phyloP scores from a whole-genome alignment of 2,888 invertebrate genomes.

The Podotricha telesiphe region DNA sequence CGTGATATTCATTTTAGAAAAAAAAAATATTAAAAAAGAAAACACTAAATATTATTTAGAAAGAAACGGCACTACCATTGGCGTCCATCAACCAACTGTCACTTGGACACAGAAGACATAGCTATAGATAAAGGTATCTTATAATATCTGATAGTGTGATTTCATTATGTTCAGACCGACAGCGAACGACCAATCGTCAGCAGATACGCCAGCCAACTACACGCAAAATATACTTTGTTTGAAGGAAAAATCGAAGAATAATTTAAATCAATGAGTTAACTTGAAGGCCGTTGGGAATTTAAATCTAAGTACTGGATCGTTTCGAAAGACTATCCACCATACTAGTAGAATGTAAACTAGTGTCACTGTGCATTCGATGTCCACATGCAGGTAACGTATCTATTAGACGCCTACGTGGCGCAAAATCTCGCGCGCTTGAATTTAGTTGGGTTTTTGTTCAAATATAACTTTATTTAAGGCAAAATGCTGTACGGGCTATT shows the following conservation, averaged over 20 bases:
- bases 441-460: not conserved
- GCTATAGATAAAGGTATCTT: conserved; percentile 43
- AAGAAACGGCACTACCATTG: conserved; percentile 38
- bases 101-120: conserved; percentile 49
- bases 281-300: conserved; percentile 40
- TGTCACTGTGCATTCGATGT: conserved; percentile 12
- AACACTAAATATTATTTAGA: too few species aligned
- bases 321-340: conserved; percentile 31
- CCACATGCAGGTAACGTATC: not conserved
- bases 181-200: conserved; percentile 58
- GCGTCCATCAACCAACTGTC: conserved; percentile 55
- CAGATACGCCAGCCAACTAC: conserved; percentile 49
- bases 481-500: too few species aligned
- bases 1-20: conserved; percentile 51
- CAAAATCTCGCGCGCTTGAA: not conserved
- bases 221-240: conserved; percentile 41
- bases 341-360: conserved; percentile 33
- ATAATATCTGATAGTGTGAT: conserved; percentile 61
- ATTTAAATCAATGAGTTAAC: conserved; percentile 42
- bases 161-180: conserved; percentile 47
- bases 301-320: conserved; percentile 35
- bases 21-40: conserved; percentile 40
- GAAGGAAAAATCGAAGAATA: conserved; percentile 47
- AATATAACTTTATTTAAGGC: too few species aligned
- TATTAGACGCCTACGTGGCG: not conserved